Evolutionary conservation across 2,797 vertebrate genomes (phyloP).

Genomic region (Salmo trutta): DNA sequence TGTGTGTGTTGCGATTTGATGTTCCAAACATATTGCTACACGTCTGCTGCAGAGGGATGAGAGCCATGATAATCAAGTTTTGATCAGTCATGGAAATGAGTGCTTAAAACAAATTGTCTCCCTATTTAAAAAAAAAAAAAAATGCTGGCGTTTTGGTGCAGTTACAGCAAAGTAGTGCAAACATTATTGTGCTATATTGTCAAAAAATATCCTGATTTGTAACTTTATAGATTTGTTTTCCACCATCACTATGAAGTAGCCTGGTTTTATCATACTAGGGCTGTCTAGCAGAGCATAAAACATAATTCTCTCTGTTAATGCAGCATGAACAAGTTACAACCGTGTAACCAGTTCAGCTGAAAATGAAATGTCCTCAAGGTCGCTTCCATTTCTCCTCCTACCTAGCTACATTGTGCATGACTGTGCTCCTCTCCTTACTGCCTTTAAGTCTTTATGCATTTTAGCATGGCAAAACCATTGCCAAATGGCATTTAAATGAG

Average conservation of each 20-base stretch:
- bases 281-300: background rate
- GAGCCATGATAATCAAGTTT: no score
- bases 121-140: no score
- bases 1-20: no score
- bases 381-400: background rate
- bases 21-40: no score
- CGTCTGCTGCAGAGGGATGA: no score
- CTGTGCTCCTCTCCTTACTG: background rate
- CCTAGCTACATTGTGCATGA: background rate
- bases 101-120: no score
- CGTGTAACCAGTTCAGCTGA: background rate
- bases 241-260: background rate
- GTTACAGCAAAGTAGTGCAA: no score
- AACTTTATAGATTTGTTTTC: background rate
- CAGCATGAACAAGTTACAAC: background rate
- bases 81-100: no score
- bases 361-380: background rate
- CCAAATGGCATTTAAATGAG: background rate
- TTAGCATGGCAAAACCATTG: background rate
- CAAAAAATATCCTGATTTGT: no score
- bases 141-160: no score
- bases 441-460: background rate
- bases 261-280: constrained; percentile 23
- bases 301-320: background rate
- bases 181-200: no score